Conservation (phyloP, 2,888 invertebrate species). For the Macaria liturata region DNA sequence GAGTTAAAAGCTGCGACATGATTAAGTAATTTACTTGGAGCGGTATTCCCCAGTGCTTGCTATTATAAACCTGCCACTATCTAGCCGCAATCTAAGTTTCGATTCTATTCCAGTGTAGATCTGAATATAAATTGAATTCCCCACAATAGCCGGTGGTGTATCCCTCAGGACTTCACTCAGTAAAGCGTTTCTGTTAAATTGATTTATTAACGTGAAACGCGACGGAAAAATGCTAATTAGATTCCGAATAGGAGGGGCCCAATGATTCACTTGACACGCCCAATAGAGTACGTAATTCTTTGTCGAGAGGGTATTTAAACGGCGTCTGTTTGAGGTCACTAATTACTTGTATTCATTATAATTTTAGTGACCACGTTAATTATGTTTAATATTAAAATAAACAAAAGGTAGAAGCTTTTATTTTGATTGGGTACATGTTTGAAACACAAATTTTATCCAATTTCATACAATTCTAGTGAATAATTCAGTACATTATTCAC, state of each 20-base stretch:
- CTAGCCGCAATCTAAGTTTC: constrained; percentile 66
- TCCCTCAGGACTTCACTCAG: constrained; percentile 52
- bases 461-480: no score
- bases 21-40: constrained; percentile 26
- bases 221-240: constrained; percentile 44
- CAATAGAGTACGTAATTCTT: neutral
- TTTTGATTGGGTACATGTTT: no score
- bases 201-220: constrained; percentile 57
- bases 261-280: constrained; percentile 6
- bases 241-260: constrained; percentile 19
- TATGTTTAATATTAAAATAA: no score
- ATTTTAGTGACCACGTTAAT: no score
- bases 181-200: constrained; percentile 56
- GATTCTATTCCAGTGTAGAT: constrained; percentile 61
- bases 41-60: constrained; percentile 33
- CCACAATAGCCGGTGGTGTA: constrained; percentile 57
- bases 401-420: no score
- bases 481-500: no score
- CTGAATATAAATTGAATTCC: constrained; percentile 72
- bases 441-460: no score
- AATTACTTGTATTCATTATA: no score
- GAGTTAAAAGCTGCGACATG: constrained; percentile 22
- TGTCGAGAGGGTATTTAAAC: neutral
- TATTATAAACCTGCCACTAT: constrained; percentile 51
- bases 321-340: no score